Conservation (phyloP, 2,113 vertebrate species). For the Melanerpes aurifrons region DNA sequence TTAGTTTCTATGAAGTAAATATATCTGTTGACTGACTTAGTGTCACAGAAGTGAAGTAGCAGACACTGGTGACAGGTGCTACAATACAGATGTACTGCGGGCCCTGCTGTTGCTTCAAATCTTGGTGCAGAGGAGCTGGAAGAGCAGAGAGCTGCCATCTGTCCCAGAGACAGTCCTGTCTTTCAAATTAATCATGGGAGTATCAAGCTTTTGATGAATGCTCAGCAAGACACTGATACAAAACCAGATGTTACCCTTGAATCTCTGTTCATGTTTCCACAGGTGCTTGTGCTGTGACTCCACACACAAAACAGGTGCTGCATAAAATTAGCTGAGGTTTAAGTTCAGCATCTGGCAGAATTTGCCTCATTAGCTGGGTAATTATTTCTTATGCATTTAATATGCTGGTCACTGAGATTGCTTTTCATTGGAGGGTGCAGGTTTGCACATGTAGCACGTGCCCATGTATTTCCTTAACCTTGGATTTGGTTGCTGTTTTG, state of each 20-base stretch:
- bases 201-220: not conserved
- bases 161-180: not conserved
- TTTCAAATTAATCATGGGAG: not conserved
- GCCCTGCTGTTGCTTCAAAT: not conserved
- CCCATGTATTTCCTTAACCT: not conserved
- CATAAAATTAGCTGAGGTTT: not conserved
- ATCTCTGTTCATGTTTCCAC: accelerated
- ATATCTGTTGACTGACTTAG: not conserved
- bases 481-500: not conserved
- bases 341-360: not conserved
- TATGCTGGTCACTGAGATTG: not conserved
- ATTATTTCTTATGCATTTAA: not conserved
- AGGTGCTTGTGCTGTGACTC: accelerated
- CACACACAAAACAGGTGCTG: conserved; percentile 12
- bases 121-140: not conserved
- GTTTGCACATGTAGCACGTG: accelerated
- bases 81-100: not conserved
- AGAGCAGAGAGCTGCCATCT: not conserved
- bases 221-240: not conserved
- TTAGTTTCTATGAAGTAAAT: not conserved
- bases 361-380: not conserved
- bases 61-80: not conserved
- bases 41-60: not conserved
- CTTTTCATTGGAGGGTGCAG: not conserved
- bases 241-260: not conserved